Percentiles rank a stretch among this genome's conserved stretches.
These are phyloP conservation scores for Ganaspis sp. DNA, from an alignment of 1,140 invertebrate genomes.

Conservation along the genomic window DNA sequence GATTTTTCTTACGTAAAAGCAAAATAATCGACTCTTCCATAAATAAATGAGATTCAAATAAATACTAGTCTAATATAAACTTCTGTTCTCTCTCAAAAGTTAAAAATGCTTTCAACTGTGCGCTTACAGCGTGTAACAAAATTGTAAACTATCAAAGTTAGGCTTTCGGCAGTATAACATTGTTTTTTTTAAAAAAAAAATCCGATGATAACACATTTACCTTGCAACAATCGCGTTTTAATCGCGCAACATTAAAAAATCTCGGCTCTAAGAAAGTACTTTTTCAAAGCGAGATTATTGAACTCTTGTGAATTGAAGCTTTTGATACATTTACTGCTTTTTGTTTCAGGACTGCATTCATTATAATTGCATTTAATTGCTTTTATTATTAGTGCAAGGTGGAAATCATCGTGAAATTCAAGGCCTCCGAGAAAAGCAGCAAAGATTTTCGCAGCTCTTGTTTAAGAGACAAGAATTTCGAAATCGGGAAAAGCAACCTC, in stretches of 20 bases:
- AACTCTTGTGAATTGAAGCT: background rate
- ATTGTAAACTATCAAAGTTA: background rate
- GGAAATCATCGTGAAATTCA: background rate
- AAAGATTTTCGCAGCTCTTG: background rate
- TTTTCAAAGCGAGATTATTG: background rate
- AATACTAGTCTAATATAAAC: background rate
- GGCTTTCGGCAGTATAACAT: slow-evolving; percentile 3
- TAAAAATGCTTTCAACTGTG: background rate
- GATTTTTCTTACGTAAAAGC: background rate
- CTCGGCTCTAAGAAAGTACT: background rate
- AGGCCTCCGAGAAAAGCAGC: background rate
- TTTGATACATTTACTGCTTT: background rate
- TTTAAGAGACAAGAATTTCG: slow-evolving; percentile 80
- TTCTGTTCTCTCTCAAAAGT: background rate
- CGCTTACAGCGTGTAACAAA: background rate
- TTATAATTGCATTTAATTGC: background rate
- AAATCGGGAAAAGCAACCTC: slow-evolving; percentile 85
- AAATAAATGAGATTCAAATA: slow-evolving; percentile 1
- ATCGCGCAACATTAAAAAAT: background rate
- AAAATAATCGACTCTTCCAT: background rate
- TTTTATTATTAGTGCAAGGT: background rate
- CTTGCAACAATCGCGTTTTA: background rate
- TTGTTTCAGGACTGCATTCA: background rate
- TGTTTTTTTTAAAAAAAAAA: background rate
- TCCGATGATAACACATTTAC: background rate